phyloP scores from a whole-genome alignment of 1,140 invertebrate genomes.

The Mycetomoellerius zeteki region DNA sequence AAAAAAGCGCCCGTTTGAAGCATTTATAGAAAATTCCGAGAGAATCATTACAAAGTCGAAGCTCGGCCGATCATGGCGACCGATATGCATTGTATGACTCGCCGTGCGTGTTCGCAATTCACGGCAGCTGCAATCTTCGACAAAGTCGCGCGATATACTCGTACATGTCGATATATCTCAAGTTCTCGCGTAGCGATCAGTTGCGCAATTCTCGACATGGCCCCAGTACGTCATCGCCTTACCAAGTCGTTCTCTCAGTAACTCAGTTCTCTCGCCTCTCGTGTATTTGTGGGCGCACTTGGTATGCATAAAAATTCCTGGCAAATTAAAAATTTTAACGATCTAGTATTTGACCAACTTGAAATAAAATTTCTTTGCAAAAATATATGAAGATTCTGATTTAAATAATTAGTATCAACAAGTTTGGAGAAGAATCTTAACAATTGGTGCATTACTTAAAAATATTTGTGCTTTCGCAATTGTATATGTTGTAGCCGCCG shows the following conservation, averaged over 20 bases:
- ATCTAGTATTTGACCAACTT: neutral
- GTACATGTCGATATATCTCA: slow-evolving; percentile 23
- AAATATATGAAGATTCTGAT: neutral
- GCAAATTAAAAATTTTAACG: neutral
- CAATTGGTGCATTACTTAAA: slow-evolving; percentile 3
- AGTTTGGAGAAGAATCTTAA: neutral
- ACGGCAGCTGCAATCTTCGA: slow-evolving; percentile 17
- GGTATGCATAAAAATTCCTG: neutral
- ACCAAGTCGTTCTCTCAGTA: slow-evolving; percentile 42
- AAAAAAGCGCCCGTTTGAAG: neutral
- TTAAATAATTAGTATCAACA: neutral
- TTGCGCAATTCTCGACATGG: slow-evolving; percentile 45
- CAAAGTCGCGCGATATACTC: neutral
- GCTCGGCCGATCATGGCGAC: slow-evolving; percentile 24
- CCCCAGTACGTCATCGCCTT: slow-evolving; percentile 23
- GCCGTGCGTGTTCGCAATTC: slow-evolving; percentile 51
- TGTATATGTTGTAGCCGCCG: slow-evolving; percentile 1
- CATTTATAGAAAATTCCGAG: neutral
- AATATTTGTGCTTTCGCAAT: slow-evolving; percentile 28
- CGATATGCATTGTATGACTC: slow-evolving; percentile 36
- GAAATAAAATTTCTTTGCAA: neutral
- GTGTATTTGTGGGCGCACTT: neutral
- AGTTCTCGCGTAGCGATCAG: slow-evolving; percentile 26
- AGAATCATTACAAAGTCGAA: slow-evolving; percentile 49
- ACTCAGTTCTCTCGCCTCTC: slow-evolving; percentile 56